These are phyloP conservation scores for Catharus fuscescens DNA, from an alignment of 2,113 vertebrate genomes.

Conservation along the genomic window DNA sequence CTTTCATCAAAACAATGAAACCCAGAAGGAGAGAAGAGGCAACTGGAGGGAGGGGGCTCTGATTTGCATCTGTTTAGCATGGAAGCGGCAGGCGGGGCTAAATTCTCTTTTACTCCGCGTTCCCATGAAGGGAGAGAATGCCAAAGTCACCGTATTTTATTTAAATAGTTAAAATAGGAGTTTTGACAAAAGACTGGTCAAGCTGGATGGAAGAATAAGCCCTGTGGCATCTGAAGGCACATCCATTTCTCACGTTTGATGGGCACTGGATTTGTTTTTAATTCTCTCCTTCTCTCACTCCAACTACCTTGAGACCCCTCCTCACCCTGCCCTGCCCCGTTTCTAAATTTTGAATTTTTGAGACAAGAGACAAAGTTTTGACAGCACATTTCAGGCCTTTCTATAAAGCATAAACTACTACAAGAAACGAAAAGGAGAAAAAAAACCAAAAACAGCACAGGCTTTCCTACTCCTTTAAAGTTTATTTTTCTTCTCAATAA, in stretches of 20 bases:
- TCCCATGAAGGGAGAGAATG: constrained; percentile 1
- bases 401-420: background rate
- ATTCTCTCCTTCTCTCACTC: background rate
- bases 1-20: constrained; percentile 62
- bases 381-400: background rate
- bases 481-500: background rate
- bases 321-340: background rate
- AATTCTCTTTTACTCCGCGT: background rate
- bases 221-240: background rate
- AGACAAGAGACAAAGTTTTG: background rate
- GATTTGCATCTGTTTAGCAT: constrained; percentile 51
- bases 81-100: background rate
- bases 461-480: background rate
- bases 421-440: rapidly evolving
- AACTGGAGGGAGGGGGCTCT: background rate
- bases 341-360: background rate
- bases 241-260: rapidly evolving
- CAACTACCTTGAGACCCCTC: background rate
- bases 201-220: background rate
- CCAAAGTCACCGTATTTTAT: background rate
- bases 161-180: background rate
- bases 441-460: background rate
- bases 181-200: background rate
- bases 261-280: background rate
- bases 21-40: background rate